Evolutionary conservation across 2,888 invertebrate species (phyloP).

Genomic region (Baronia brevicornis): DNA sequence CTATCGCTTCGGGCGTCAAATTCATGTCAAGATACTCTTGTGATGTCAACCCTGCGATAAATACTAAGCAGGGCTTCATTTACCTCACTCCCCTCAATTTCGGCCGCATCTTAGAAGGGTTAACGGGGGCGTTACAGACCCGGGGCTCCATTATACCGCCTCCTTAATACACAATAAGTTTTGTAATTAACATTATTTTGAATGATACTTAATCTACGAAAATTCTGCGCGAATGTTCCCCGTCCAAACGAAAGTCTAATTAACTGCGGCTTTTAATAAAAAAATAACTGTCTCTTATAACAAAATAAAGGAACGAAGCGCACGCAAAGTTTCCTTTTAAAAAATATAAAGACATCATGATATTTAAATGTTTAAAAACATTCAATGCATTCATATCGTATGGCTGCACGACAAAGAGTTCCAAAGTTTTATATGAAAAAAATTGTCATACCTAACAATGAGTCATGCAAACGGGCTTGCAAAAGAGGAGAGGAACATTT

Average conservation of each 20-base stretch:
- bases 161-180: constrained; percentile 16
- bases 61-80: constrained; percentile 6
- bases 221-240: constrained; percentile 7
- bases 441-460: too few species aligned
- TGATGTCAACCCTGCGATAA: constrained; percentile 2
- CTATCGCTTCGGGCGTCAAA: constrained; percentile 4
- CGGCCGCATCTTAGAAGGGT: constrained; percentile 10
- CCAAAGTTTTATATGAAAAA: too few species aligned
- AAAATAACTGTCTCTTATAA: constrained; percentile 14
- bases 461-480: too few species aligned
- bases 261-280: too few species aligned
- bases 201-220: constrained; percentile 15
- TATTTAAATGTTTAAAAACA: too few species aligned
- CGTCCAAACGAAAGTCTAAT: too few species aligned
- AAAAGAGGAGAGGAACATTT: too few species aligned
- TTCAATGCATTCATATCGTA: too few species aligned
- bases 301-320: too few species aligned
- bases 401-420: too few species aligned
- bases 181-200: constrained; percentile 15
- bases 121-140: constrained; percentile 8
- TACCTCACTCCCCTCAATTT: constrained; percentile 6
- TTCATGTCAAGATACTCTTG: constrained; percentile 6
- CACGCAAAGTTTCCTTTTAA: too few species aligned
- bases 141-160: constrained; percentile 13
- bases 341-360: too few species aligned